These are phyloP conservation scores for Poecile atricapillus DNA, from an alignment of 2,113 vertebrate genomes.

Conservation along the genomic window DNA sequence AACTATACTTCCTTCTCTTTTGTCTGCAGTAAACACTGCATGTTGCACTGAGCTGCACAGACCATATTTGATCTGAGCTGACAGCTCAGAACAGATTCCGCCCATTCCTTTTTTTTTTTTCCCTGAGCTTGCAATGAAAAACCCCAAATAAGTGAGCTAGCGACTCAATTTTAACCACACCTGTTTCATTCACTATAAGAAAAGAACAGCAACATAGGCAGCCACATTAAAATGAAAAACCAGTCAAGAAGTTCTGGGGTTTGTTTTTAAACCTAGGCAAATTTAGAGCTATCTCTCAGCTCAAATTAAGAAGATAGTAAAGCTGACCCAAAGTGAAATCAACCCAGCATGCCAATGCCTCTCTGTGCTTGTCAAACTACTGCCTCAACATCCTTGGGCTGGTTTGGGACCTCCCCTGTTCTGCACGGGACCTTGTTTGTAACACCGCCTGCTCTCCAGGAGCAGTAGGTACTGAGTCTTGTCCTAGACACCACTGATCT, in stretches of 20 bases:
- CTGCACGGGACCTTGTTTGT: neutral
- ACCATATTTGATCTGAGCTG: neutral
- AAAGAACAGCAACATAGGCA: neutral
- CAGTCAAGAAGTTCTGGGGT: neutral
- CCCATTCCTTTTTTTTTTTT: neutral
- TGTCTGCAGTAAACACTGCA: neutral
- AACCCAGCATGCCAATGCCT: neutral
- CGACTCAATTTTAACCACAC: neutral
- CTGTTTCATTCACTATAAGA: neutral
- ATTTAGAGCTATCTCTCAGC: neutral
- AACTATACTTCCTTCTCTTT: neutral
- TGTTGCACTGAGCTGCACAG: neutral
- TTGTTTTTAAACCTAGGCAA: neutral
- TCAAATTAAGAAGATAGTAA: neutral
- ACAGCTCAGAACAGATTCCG: conserved; percentile 31
- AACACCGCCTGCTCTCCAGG: neutral
- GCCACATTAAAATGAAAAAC: neutral
- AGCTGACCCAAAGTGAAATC: neutral
- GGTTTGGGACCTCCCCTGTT: neutral
- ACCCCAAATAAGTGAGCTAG: neutral
- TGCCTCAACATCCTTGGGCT: neutral
- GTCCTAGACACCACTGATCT: neutral
- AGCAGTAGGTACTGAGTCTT: neutral
- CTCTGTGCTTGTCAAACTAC: neutral
- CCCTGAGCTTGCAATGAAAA: neutral